Conservation (phyloP, 2,888 invertebrate species). For the Actias luna region DNA sequence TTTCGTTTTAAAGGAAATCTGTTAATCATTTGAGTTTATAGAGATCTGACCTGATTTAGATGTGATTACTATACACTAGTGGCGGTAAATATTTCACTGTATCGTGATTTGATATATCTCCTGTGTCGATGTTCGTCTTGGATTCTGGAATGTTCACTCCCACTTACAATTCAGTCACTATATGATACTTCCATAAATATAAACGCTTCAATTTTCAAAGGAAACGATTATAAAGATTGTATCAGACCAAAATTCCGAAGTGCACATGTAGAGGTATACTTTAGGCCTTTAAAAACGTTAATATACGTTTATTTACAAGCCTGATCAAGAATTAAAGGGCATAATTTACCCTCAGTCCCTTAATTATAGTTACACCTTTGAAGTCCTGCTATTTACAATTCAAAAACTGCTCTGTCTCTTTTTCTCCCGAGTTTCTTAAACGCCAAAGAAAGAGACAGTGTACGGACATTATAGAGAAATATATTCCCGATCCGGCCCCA, state of each 20-base stretch:
- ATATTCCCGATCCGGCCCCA: not conserved
- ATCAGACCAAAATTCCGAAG: not conserved
- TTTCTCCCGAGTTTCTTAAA: not conserved
- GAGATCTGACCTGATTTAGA: no score
- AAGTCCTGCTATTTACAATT: not conserved
- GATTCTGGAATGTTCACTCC: no score
- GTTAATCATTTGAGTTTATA: no score
- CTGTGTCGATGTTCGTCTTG: no score
- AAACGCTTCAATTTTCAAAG: not conserved
- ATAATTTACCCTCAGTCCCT: constrained; percentile 6
- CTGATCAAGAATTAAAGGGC: not conserved
- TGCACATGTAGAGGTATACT: not conserved
- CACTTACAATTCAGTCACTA: no score
- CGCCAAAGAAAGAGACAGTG: not conserved
- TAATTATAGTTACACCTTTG: constrained; percentile 7
- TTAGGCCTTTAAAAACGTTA: not conserved
- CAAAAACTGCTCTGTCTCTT: not conserved
- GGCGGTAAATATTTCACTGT: no score
- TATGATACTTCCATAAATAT: no score
- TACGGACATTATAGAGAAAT: not conserved
- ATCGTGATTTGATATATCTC: no score
- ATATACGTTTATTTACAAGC: not conserved
- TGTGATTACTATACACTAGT: no score
- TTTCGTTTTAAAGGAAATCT: no score
- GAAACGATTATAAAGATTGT: not conserved